phyloP scores from a whole-genome alignment of 2,113 vertebrate species.

The Patagioenas fasciata region DNA sequence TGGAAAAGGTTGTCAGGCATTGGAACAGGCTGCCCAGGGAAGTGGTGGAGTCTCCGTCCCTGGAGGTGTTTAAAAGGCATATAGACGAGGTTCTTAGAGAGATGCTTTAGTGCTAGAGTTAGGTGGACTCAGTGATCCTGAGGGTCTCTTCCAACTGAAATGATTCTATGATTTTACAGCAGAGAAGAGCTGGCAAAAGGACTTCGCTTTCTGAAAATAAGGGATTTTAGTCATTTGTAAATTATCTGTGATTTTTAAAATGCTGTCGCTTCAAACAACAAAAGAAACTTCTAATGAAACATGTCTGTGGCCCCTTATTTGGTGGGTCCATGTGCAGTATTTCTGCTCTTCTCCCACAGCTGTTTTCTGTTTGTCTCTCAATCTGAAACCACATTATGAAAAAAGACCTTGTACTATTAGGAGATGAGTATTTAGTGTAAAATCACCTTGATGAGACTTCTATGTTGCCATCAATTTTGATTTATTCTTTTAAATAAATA shows the following conservation, averaged over 20 bases:
- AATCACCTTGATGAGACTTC: neutral
- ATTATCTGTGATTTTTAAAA: neutral
- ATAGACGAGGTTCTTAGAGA: too few species aligned
- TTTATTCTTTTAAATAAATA: neutral
- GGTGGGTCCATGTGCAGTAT: neutral
- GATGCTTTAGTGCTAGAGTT: too few species aligned
- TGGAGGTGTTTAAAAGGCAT: too few species aligned
- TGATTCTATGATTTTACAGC: neutral
- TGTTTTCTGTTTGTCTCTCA: neutral
- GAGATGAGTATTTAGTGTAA: neutral
- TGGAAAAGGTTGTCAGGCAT: too few species aligned
- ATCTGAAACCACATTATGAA: neutral
- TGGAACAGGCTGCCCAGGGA: too few species aligned
- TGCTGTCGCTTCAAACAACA: neutral
- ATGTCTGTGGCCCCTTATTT: neutral
- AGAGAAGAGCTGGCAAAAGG: neutral
- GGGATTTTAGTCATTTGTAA: neutral
- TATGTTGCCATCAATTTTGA: neutral
- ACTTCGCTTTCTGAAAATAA: neutral
- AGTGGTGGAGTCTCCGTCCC: too few species aligned
- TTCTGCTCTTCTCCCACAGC: neutral
- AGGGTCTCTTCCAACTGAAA: too few species aligned
- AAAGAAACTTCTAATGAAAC: neutral
- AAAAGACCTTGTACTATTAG: neutral
- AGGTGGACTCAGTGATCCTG: too few species aligned